Percentiles rank a stretch among this genome's conserved stretches.
phyloP scores from a whole-genome alignment of 2,113 vertebrate species.

The Crocuta crocuta region DNA sequence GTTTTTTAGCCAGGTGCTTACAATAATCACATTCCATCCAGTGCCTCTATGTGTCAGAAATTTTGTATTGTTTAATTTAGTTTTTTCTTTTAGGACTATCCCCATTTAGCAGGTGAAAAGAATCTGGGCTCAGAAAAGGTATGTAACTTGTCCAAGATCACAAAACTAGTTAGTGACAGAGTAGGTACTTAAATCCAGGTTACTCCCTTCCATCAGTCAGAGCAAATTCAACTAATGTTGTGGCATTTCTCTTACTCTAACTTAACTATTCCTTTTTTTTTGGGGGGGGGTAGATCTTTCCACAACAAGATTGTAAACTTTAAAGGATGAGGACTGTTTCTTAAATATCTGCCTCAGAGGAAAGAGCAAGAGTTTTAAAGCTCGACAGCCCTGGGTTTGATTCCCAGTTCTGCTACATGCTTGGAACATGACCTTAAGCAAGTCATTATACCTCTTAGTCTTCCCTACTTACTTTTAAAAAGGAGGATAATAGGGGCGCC shows the following conservation, averaged over 20 bases:
- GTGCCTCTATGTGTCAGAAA: not conserved
- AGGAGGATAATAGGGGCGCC: not conserved
- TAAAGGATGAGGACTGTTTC: not conserved
- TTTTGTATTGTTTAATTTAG: constrained; percentile 34
- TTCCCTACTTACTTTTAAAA: constrained; percentile 8
- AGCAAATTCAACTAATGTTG: not conserved
- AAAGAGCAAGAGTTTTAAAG: constrained; percentile 39
- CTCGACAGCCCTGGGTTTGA: not conserved
- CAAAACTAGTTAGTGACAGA: constrained; percentile 45
- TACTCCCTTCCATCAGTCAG: not conserved
- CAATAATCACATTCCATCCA: not conserved
- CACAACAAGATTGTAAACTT: not conserved
- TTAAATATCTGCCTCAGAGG: not conserved
- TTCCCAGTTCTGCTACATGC: not conserved
- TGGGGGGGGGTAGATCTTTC: not conserved
- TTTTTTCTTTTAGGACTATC: constrained; percentile 55
- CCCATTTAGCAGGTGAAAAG: not conserved
- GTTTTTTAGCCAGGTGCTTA: constrained; percentile 26
- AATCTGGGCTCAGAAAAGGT: constrained; percentile 27
- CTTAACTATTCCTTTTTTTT: constrained; percentile 1
- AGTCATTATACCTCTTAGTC: not conserved
- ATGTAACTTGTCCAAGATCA: constrained; percentile 27
- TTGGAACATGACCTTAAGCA: not conserved
- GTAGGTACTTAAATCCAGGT: constrained; percentile 41
- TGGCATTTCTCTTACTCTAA: constrained; percentile 14